Evolutionary conservation across 2,888 invertebrate species (phyloP), one percentile per base, ranked within the genome.

Genomic region (Steinernema scapterisci): DNA sequence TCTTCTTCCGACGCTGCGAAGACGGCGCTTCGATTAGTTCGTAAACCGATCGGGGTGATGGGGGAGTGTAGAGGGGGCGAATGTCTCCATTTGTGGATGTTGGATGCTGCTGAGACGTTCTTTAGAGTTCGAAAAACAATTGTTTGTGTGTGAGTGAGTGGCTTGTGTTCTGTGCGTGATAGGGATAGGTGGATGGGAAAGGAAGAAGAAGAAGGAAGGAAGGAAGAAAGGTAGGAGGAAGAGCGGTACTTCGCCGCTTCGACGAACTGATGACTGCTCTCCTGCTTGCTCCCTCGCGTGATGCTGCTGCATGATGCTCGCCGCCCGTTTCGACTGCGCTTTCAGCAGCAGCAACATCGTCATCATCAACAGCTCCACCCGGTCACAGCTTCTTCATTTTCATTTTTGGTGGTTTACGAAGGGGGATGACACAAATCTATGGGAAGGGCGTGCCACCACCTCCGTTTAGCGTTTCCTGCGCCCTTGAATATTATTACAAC

Each of bases 401-500:
- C 63, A 27, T 63, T 63, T 63, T 54, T 63, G 21, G 21, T 38
- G 63, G 31, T 63, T 27, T 63, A 31, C 63, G 25, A 21, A 25
- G 13, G 27, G 13, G 27, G 63, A 63, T 63, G 63, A 63, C 63
- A 31, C 63, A 38, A 63, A 63, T 23, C 38, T 31, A 31, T 63
- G 19, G 38, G 63, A 63, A 63, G 63, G 63, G 63, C 63, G 63
- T 63, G 63, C 63, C 63, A 25, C 31, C 63, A 27, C 38, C 27
- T 63, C 25, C 7, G 63, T 31, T 16, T 48, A n/a, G 48, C 16
- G 48, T 63, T 63, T 63, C 16, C 63, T 25, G 52, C 63, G 63
- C 63, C 63, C 63, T 63, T 63, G 63, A 63, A 63, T 63, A 63
- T 63, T 63, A 63, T 63, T 63, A 63, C 63, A 63, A 25, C 63